Conservation (phyloP, 35 echinoderm and acorn worm genomes). For the Apostichopus californicus region DNA sequence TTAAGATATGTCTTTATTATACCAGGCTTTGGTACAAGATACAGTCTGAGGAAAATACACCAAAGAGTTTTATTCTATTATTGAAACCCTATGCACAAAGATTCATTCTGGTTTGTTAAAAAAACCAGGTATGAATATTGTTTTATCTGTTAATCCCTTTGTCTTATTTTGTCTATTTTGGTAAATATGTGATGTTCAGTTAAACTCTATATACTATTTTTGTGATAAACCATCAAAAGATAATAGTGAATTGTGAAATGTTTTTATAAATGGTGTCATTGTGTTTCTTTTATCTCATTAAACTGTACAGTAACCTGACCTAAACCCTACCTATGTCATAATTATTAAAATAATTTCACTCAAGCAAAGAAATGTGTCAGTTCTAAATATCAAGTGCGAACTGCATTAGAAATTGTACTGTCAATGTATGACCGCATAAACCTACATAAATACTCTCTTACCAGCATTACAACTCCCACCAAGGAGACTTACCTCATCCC, state of each 20-base stretch:
- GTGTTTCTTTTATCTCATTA: not conserved
- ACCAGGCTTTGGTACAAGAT: too few species aligned
- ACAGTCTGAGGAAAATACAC: not conserved
- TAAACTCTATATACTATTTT: not conserved
- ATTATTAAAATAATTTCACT: too few species aligned
- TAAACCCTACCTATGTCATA: too few species aligned
- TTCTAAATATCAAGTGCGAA: too few species aligned
- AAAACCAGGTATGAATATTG: not conserved
- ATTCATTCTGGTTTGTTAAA: not conserved
- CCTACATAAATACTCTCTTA: too few species aligned
- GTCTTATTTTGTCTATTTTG: not conserved
- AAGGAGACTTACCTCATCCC: too few species aligned
- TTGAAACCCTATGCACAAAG: not conserved
- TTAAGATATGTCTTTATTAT: too few species aligned
- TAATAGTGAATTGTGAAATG: not conserved
- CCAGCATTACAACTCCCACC: too few species aligned
- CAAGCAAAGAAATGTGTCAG: too few species aligned
- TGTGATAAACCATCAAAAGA: not conserved
- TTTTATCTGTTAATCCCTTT: not conserved
- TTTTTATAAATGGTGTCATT: not conserved
- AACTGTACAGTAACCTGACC: too few species aligned
- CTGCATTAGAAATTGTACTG: too few species aligned
- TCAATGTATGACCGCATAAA: too few species aligned
- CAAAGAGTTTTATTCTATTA: not conserved
- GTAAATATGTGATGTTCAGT: not conserved